phyloP scores from a whole-genome alignment of 2,113 vertebrate genomes.

The Toxostoma redivivum region DNA sequence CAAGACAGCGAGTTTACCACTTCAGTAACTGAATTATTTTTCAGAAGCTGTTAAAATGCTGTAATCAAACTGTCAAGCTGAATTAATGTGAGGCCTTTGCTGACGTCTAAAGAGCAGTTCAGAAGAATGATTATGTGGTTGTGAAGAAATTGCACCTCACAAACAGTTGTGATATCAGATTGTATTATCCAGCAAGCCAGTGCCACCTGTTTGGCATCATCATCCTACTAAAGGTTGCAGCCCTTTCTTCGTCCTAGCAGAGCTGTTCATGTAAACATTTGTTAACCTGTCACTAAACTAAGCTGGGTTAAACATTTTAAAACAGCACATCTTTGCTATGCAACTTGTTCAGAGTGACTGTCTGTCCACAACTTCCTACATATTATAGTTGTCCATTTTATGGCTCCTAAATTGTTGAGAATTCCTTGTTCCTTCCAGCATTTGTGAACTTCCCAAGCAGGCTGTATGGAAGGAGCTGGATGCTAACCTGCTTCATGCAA shows the following conservation, averaged over 20 bases:
- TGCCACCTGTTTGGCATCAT: background rate
- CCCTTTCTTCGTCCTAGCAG: background rate
- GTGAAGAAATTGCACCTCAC: background rate
- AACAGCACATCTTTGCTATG: background rate
- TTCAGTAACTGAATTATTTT: conserved; percentile 31
- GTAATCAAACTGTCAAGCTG: conserved; percentile 40
- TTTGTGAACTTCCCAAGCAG: background rate
- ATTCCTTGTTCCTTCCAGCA: background rate
- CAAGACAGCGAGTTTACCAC: conserved; percentile 31
- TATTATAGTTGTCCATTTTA: background rate
- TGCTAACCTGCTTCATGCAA: background rate
- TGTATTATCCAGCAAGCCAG: background rate
- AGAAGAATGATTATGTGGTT: background rate
- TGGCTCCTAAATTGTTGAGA: background rate
- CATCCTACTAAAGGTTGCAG: background rate
- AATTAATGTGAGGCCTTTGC: conserved; percentile 13
- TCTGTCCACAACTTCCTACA: background rate
- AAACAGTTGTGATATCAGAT: background rate
- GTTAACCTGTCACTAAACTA: background rate
- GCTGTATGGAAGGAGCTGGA: background rate
- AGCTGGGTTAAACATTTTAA: background rate
- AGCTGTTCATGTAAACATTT: background rate
- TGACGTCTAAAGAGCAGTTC: background rate
- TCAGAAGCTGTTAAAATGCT: conserved; percentile 27
- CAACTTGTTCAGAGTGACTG: background rate